A percentile compares a stretch with the other conserved stretches of the same genome.
phyloP scores from a whole-genome alignment of 1,140 invertebrate genomes.

The Adelges cooleyi region DNA sequence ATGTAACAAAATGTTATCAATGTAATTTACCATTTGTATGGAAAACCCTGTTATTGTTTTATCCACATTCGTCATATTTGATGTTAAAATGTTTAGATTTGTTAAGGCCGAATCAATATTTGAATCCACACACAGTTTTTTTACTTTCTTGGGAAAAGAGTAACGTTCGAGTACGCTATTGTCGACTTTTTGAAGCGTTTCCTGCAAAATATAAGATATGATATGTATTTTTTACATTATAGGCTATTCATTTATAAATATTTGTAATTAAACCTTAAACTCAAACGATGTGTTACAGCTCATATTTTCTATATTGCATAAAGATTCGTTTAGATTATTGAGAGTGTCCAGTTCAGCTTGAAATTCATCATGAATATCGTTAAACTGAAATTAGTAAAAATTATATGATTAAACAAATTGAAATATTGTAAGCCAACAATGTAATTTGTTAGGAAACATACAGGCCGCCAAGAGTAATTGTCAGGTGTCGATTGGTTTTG shows the following conservation, averaged over 20 bases:
- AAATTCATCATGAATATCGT: conserved; percentile 11
- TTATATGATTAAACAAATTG: neutral
- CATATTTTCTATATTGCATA: conserved; percentile 15
- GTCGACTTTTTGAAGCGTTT: neutral
- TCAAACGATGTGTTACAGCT: neutral
- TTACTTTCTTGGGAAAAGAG: neutral
- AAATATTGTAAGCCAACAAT: neutral
- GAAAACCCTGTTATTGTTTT: conserved; percentile 11
- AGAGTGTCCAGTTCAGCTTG: conserved; percentile 4
- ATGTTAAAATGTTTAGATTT: neutral
- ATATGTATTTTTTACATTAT: neutral
- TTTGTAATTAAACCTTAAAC: neutral
- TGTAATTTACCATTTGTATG: conserved; percentile 19
- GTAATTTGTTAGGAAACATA: neutral
- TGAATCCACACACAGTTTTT: neutral
- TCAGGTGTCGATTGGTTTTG: neutral
- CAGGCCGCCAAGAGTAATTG: neutral
- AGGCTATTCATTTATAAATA: neutral
- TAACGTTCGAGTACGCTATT: neutral
- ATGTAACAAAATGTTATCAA: neutral
- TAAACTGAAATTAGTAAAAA: conserved; percentile 8
- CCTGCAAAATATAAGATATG: neutral
- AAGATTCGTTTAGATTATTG: neutral
- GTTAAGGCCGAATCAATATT: neutral
- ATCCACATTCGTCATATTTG: neutral